phyloP scores from a whole-genome alignment of 1,140 invertebrate genomes.

The Diorhabda elongata region DNA sequence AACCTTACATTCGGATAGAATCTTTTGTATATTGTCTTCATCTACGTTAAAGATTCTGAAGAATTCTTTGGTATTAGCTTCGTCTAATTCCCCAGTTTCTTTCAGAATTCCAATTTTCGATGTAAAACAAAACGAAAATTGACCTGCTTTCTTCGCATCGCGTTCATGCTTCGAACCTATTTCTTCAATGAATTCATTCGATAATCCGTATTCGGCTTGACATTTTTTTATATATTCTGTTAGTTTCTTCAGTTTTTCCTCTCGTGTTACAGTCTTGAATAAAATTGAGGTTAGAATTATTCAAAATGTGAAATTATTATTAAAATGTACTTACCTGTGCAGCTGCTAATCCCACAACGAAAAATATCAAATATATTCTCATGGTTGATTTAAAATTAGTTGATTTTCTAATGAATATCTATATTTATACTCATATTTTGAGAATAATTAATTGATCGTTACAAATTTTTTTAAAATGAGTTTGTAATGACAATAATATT shows the following conservation, averaged over 20 bases:
- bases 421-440: too few species aligned
- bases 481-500: too few species aligned
- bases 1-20: background rate
- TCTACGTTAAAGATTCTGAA: background rate
- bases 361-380: too few species aligned
- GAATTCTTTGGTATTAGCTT: background rate
- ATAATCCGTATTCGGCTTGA: background rate
- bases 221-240: background rate
- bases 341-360: too few species aligned
- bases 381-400: too few species aligned
- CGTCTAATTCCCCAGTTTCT: background rate
- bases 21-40: background rate
- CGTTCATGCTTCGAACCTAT: background rate
- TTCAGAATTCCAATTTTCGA: background rate
- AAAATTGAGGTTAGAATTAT: too few species aligned
- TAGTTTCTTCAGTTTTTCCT: background rate
- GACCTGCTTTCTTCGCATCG: background rate
- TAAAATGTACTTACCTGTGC: too few species aligned
- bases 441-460: too few species aligned
- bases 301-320: too few species aligned
- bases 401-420: too few species aligned
- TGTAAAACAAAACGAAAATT: background rate
- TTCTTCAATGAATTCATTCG: background rate
- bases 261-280: background rate
- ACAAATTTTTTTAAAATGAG: too few species aligned